Percentiles rank a stretch among this genome's conserved stretches.
Evolutionary conservation across 1,140 invertebrate species (phyloP).

Genomic region (Planococcus citri): DNA sequence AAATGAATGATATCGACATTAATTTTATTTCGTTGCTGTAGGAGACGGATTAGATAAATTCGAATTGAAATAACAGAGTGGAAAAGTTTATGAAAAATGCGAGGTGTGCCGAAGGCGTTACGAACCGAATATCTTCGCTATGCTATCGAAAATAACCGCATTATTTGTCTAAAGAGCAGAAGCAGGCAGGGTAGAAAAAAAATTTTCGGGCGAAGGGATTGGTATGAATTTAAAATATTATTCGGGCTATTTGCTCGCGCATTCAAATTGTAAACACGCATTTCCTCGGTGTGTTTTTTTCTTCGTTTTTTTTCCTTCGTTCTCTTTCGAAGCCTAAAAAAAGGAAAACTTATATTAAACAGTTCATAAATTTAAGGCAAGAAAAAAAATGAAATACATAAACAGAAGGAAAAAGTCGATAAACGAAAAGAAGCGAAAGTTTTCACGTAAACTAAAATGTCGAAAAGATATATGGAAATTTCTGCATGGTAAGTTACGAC

Average conservation of each 20-base stretch:
- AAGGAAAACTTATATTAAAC: neutral
- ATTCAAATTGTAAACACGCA: neutral
- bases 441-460: conserved; percentile 4
- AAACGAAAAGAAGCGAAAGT: neutral
- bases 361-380: neutral
- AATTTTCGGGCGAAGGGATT: neutral
- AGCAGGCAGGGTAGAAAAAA: too few species aligned
- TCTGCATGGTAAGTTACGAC: neutral
- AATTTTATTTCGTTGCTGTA: neutral
- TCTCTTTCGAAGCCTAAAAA: neutral
- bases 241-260: neutral
- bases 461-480: conserved; percentile 7
- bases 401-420: conserved; percentile 6
- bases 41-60: neutral
- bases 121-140: neutral
- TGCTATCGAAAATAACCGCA: too few species aligned
- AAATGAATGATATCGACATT: neutral
- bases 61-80: neutral
- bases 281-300: neutral
- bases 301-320: too few species aligned
- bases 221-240: neutral
- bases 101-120: neutral
- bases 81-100: neutral
- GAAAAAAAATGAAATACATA: neutral
- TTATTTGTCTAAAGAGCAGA: too few species aligned